Percentiles rank a stretch among this genome's conserved stretches.
These are phyloP conservation scores for Villa cingulata DNA, from an alignment of 2,888 invertebrate species.

Conservation along the genomic window DNA sequence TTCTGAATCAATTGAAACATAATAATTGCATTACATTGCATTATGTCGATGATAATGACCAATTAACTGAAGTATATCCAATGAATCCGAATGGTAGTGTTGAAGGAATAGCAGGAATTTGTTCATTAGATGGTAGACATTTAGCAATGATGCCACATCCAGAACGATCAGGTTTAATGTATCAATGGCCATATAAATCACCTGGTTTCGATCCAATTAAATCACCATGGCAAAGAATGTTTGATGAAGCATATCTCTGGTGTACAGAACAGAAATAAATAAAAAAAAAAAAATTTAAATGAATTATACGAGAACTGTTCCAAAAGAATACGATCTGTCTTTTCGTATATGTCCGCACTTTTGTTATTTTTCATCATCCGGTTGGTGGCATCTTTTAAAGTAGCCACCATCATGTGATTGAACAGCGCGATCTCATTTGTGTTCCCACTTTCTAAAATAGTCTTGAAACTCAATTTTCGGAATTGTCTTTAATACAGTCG, in stretches of 20 bases:
- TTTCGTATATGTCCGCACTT: too few relatives aligned
- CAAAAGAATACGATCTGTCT: too few relatives aligned
- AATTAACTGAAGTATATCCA: slow-evolving; percentile 70
- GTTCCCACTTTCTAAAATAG: too few relatives aligned
- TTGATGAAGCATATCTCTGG: slow-evolving; percentile 78
- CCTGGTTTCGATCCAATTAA: slow-evolving; percentile 40
- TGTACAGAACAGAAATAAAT: slow-evolving; percentile 18
- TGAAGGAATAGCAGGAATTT: slow-evolving; percentile 76
- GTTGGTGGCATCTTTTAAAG: too few relatives aligned
- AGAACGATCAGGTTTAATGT: slow-evolving; percentile 76
- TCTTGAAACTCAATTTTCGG: too few relatives aligned
- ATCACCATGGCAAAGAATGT: slow-evolving; percentile 87
- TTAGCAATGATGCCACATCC: slow-evolving; percentile 99
- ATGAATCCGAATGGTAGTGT: slow-evolving; percentile 88
- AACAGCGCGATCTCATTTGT: too few relatives aligned
- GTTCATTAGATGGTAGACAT: slow-evolving; percentile 83
- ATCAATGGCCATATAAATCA: slow-evolving; percentile 76
- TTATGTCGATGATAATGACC: slow-evolving; percentile 69
- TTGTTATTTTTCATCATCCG: too few relatives aligned
- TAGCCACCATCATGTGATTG: too few relatives aligned
- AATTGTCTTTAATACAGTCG: too few relatives aligned
- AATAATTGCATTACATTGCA: slow-evolving; percentile 60
- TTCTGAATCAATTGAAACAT: slow-evolving; percentile 39
- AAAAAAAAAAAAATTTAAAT: background rate
- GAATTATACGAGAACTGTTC: background rate